Base-by-base conservation (phyloP, 2,888 invertebrate genomes). In the Thyatira batis region DNA sequence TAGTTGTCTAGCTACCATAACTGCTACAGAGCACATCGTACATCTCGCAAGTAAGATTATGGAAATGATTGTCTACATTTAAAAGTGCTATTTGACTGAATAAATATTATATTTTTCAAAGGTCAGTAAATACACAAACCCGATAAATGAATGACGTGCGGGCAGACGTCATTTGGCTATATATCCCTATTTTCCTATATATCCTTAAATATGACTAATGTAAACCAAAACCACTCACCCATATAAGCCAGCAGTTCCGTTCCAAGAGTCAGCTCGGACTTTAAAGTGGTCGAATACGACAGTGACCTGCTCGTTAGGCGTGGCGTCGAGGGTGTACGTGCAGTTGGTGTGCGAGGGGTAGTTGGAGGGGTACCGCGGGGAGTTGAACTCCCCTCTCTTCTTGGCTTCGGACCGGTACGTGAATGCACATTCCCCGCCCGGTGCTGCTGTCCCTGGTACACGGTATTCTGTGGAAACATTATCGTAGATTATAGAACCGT, bases 271-370 rank as follows among this genome's bases (percentile, higher is more conserved):
- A 63, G 97, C 95, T 77, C 96, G 94, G 51, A 98, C 95, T 89
- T 97, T 97, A 83, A 98, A 98, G 85, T 97, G 96, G 89, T 98
- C 97, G 78, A 98, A 98, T 58, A 97, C 96, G 65, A 98, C 94
- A 57, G 96, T 96, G 76, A 97, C 97, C 90, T 98, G 97, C 82
- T 98, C 97, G 83, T 96, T 96, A 62, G 96, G 95, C 66, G 95
- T 95, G 52, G 97, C 97, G 74, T 96, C 92, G 88, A 99, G 97
- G 77, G 96, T 93, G 93, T 97, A 99, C 59, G 97, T 97, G 93
- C 99, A 99, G 92, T 97, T 97, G 66, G 97, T 98, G 85, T 95
- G 96, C 78, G 98, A 97, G 63, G 98, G 98, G 93, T 99, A 99
- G 92, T 98, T 97, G 80, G 98, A 97, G 78, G 98, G 98, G 93